Conservation (phyloP, 2,113 vertebrate genomes). For the Amazona guildingii region DNA sequence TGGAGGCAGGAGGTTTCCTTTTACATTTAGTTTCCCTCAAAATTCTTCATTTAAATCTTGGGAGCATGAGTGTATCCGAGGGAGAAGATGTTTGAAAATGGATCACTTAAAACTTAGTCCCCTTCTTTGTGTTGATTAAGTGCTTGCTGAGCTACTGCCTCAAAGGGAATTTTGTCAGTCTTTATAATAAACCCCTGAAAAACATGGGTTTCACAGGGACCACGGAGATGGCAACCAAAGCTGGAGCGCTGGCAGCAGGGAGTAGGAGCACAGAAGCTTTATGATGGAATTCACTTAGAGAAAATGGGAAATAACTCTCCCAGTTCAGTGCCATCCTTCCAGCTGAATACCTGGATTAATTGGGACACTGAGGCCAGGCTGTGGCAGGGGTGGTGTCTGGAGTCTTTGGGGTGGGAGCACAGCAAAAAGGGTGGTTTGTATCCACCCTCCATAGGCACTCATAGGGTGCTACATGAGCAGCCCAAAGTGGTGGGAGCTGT, state of each 20-base stretch:
- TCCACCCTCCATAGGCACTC: not conserved
- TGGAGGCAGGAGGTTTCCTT: not conserved
- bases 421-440: not conserved
- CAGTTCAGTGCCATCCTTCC: not conserved
- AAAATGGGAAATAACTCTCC: not conserved
- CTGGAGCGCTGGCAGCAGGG: not conserved
- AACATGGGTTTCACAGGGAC: not conserved
- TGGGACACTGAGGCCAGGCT: not conserved
- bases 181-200: slow-evolving; percentile 9
- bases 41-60: slow-evolving; percentile 23
- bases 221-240: not conserved
- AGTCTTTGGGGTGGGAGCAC: not conserved
- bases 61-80: not conserved
- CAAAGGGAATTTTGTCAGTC: not conserved
- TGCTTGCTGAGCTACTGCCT: not conserved
- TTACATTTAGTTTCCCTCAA: slow-evolving; percentile 24
- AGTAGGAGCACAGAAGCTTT: not conserved
- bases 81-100: slow-evolving; percentile 1
- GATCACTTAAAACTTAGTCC: not conserved
- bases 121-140: not conserved
- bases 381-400: not conserved
- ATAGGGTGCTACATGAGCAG: not conserved
- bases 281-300: not conserved
- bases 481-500: accelerated
- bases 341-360: not conserved